Conservation (phyloP, 2,888 invertebrate genomes). For the Drosophila vallismaia region DNA sequence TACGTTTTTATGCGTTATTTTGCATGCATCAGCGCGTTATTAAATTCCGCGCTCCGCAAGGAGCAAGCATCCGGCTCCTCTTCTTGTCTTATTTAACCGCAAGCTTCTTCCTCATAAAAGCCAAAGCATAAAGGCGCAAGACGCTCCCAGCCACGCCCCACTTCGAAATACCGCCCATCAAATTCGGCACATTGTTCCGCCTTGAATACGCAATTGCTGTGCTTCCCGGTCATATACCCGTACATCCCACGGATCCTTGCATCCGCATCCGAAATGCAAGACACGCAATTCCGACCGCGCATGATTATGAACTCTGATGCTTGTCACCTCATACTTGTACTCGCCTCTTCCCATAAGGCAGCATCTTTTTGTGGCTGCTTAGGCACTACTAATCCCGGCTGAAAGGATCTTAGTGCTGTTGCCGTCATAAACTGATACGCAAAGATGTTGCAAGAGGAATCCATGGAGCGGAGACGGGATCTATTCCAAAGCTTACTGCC, state of each 20-base stretch:
- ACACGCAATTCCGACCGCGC: constrained; percentile 20
- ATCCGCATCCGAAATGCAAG: constrained; percentile 27
- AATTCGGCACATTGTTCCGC: constrained; percentile 61
- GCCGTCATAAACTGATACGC: constrained; percentile 11
- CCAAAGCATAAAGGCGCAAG: constrained; percentile 45
- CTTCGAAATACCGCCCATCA: constrained; percentile 31
- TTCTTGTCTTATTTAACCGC: constrained; percentile 68
- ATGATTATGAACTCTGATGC: constrained; percentile 24
- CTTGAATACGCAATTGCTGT: constrained; percentile 22
- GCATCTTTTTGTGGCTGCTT: constrained; percentile 8
- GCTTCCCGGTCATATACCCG: constrained; percentile 18
- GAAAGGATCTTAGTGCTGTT: constrained; percentile 7
- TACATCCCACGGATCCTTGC: constrained; percentile 18
- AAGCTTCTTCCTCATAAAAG: constrained; percentile 50
- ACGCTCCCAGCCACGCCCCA: background rate
- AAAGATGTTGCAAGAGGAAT: background rate
- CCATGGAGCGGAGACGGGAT: background rate
- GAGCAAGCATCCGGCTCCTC: constrained; percentile 17
- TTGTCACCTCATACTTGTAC: constrained; percentile 20
- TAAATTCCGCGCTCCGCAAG: constrained; percentile 61
- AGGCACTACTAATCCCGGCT: constrained; percentile 25
- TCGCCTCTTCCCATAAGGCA: background rate
- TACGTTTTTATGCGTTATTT: constrained; percentile 78
- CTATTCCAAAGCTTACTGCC: no score
- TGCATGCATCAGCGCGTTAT: constrained; percentile 79